A percentile compares a stretch with the other conserved stretches of the same genome.
phyloP scores from a whole-genome alignment of 2,888 invertebrate species.

The Philopedon plagiatum region DNA sequence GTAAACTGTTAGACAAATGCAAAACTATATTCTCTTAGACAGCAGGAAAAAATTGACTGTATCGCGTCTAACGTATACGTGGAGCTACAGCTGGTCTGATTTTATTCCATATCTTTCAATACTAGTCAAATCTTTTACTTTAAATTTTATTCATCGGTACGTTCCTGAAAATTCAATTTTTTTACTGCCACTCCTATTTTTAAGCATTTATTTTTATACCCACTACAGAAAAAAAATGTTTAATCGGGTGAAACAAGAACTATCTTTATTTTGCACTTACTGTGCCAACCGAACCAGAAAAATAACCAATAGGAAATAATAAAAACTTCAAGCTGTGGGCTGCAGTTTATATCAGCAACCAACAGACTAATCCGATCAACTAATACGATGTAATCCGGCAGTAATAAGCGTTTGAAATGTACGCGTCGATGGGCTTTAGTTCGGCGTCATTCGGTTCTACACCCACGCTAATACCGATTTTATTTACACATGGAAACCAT shows the following conservation, averaged over 20 bases:
- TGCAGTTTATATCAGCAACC: background rate
- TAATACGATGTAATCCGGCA: conserved; percentile 67
- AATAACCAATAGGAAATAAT: conserved; percentile 7
- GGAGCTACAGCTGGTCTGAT: too few species aligned
- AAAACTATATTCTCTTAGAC: too few species aligned
- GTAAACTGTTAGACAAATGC: too few species aligned
- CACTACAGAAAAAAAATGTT: too few species aligned
- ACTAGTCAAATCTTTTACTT: too few species aligned
- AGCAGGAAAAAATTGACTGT: too few species aligned
- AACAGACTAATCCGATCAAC: conserved; percentile 62
- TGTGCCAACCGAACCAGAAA: background rate
- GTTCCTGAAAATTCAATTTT: too few species aligned
- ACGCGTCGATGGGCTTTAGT: conserved; percentile 59
- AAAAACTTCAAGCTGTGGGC: background rate
- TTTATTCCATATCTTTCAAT: too few species aligned
- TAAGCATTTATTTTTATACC: too few species aligned
- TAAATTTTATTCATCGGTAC: too few species aligned
- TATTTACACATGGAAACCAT: conserved; percentile 1
- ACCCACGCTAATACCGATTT: conserved; percentile 4
- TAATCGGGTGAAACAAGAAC: background rate
- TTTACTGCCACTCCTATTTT: too few species aligned
- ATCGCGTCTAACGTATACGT: too few species aligned
- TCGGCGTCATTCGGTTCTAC: conserved; percentile 23
- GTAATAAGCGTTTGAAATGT: conserved; percentile 63
- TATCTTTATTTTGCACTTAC: background rate